phyloP scores from a whole-genome alignment of 2,888 invertebrate species.

The Brachylomia viminalis region DNA sequence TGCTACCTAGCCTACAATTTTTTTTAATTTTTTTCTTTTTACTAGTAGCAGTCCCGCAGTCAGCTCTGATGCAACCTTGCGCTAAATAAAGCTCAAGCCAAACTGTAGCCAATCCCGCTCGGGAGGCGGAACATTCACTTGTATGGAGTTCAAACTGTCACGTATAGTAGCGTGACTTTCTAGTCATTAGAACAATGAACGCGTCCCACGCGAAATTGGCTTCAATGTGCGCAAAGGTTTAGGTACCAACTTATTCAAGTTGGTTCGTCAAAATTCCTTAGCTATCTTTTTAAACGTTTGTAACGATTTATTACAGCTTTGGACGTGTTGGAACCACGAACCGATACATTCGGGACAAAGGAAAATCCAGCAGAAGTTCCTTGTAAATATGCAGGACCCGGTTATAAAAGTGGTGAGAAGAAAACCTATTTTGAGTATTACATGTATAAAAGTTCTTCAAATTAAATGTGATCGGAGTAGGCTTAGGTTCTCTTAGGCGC shows the following conservation, averaged over 20 bases:
- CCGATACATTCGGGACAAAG: background rate
- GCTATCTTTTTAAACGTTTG: background rate
- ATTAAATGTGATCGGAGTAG: background rate
- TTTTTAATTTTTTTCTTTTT: background rate
- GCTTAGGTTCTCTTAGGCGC: background rate
- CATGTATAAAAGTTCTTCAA: background rate
- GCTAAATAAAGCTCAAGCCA: background rate
- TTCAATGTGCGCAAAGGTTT: background rate
- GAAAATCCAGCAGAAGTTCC: background rate
- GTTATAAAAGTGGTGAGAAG: background rate
- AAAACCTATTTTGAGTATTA: background rate
- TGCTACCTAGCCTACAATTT: background rate
- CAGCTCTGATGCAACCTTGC: background rate
- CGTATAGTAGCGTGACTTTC: background rate
- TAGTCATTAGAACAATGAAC: background rate
- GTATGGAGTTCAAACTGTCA: background rate
- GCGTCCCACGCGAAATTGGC: background rate
- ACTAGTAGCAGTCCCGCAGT: background rate
- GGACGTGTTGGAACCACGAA: accelerated
- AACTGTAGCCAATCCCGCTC: background rate
- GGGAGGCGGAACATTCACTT: background rate
- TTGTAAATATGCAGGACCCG: conserved; percentile 8
- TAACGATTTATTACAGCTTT: conserved; percentile 2
- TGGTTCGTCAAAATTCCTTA: background rate
- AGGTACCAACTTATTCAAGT: background rate